Conservation (phyloP, 2,888 invertebrate genomes). For the Sesia apiformis region DNA sequence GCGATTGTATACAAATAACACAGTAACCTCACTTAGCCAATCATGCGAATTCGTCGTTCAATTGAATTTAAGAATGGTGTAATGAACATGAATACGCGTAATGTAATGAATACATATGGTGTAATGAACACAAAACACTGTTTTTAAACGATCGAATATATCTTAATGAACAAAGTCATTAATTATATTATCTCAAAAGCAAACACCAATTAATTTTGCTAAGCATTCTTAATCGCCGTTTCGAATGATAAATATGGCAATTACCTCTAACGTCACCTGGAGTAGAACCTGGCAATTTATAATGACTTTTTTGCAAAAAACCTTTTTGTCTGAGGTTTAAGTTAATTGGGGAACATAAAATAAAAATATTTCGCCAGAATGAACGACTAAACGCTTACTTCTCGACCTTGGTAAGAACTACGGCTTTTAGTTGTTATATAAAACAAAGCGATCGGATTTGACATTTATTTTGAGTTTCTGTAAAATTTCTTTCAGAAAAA, state of each 20-base stretch:
- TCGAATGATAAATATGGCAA: constrained; percentile 36
- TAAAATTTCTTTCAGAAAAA: too few relatives aligned
- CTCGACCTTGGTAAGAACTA: constrained; percentile 12
- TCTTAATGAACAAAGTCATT: not conserved
- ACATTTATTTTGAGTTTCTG: too few relatives aligned
- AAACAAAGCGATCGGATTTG: too few relatives aligned
- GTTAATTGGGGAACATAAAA: constrained; percentile 21
- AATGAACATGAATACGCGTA: too few relatives aligned
- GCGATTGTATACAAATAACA: too few relatives aligned
- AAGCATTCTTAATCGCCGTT: constrained; percentile 22
- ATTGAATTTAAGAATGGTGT: too few relatives aligned
- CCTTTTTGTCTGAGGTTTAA: constrained; percentile 21
- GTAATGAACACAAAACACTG: too few relatives aligned
- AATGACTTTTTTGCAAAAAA: constrained; percentile 2
- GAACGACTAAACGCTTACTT: constrained; percentile 14
- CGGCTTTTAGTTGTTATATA: too few relatives aligned
- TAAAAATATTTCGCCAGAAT: constrained; percentile 16
- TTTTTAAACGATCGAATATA: not conserved
- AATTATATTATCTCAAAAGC: constrained; percentile 18
- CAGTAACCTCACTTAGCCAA: too few relatives aligned
- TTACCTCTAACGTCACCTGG: constrained; percentile 14
- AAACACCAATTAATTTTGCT: constrained; percentile 28
- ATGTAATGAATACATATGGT: too few relatives aligned
- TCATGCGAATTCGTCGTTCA: too few relatives aligned
- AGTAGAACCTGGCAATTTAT: constrained; percentile 12